Percentiles rank a stretch among this genome's conserved stretches.
phyloP scores from a whole-genome alignment of 92 coral and sea anemone species.

The Actinostola sp. region DNA sequence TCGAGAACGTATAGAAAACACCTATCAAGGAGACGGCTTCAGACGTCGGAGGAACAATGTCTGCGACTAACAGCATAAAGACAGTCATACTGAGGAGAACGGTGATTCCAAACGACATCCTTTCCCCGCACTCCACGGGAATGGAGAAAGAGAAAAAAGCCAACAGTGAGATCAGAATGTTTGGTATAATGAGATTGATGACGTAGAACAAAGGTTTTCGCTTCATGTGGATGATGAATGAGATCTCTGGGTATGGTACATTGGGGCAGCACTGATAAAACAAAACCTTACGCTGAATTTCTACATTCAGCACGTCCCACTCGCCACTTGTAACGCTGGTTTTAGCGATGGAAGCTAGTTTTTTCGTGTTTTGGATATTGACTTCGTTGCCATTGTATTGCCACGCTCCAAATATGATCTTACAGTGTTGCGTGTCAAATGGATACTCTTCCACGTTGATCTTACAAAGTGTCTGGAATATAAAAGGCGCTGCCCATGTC shows the following conservation, averaged over 20 bases:
- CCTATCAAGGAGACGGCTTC: conserved; percentile 67
- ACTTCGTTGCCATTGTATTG: conserved; percentile 47
- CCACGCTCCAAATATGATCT: conserved; percentile 57
- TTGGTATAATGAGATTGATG: conserved; percentile 55
- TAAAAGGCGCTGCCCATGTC: conserved; percentile 50
- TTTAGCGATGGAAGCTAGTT: conserved; percentile 39
- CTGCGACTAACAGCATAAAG: conserved; percentile 60
- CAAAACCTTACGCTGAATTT: conserved; percentile 24
- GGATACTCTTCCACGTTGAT: conserved; percentile 59
- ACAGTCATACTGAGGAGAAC: conserved; percentile 69
- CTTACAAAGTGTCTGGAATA: conserved; percentile 55
- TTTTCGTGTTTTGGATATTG: conserved; percentile 39
- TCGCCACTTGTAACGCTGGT: conserved; percentile 56
- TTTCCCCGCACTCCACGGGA: conserved; percentile 67
- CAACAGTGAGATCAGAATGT: conserved; percentile 55
- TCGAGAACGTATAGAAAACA: conserved; percentile 56
- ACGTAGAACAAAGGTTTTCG: conserved; percentile 56
- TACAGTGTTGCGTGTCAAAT: conserved; percentile 54
- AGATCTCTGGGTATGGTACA: conserved; percentile 49
- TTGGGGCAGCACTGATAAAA: conserved; percentile 42
- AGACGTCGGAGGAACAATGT: conserved; percentile 65
- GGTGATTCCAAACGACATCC: conserved; percentile 63
- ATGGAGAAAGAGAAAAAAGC: conserved; percentile 71
- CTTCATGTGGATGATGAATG: conserved; percentile 50
- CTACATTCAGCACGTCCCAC: conserved; percentile 47